Base-by-base conservation (phyloP, 2,888 invertebrate genomes). In the Sepioteuthis lessoniana region DNA sequence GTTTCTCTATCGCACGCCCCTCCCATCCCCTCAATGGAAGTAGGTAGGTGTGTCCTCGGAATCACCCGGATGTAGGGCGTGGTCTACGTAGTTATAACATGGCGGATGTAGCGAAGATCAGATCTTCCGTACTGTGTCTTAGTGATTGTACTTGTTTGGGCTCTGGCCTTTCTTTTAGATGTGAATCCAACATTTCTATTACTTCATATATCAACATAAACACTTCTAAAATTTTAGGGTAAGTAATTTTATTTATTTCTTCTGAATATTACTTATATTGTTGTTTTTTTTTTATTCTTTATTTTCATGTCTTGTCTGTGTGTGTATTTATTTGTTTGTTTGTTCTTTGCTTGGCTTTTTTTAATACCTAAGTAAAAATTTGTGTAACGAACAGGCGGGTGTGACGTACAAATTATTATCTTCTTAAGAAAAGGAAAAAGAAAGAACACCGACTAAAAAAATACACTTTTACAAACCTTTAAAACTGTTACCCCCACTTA, bases 11-110 rank as follows among this genome's bases (percentile, higher is more conserved):
- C 76, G 35, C 76, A n/a, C 91, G 28, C 28, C 47, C 92, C n/a
- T 47, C 92, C 42, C 47, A 21, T 1, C 46, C 92, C 13, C 13
- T 31, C 47, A 31, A 42, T 35, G 91, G n/a, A n/a, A 47, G 47
- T 92, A 92, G 38, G 92, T 92, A 92, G 92, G 92, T 92, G 92
- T 92, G 92, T 92, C 92, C 92, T 47, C 46, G 92, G 92, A 92
- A 92, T 92, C 92, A 92, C 92, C 92, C 92, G 92, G 92, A 92
- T 92, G 92, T 92, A 47, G 92, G 92, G 92, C 92, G 92, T 92
- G 92, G 47, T 92, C 31, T 92, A 38, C 47, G 46, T 38, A 28
- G 92, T 92, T 47, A 47, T 92, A 92, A 92, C 92, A 92, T 92
- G 92, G 92, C 92, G 92, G 92, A 92, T 92, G 46, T 42, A 92